Conservation (phyloP, 2,888 invertebrate species). For the Trisateles emortualis region DNA sequence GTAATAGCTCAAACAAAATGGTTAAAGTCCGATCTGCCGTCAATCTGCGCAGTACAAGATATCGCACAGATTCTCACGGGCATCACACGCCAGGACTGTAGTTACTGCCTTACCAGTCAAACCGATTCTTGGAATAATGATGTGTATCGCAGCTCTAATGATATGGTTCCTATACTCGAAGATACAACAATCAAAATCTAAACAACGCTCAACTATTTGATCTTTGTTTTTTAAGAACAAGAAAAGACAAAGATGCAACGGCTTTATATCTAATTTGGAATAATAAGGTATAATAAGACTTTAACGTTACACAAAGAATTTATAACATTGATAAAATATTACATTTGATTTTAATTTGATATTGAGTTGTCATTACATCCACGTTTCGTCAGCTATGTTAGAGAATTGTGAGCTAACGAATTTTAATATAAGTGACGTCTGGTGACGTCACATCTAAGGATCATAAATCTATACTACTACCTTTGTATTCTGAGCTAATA, state of each 20-base stretch:
- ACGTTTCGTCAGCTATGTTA: too few species aligned
- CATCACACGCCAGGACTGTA: conserved; percentile 55
- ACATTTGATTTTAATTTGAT: too few species aligned
- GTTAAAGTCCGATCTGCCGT: conserved; percentile 30
- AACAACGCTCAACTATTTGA: conserved; percentile 19
- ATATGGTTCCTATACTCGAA: conserved; percentile 60
- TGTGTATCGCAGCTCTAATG: conserved; percentile 67
- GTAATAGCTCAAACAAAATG: conserved; percentile 12
- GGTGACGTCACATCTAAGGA: too few species aligned
- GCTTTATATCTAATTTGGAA: too few species aligned
- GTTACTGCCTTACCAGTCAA: conserved; percentile 54
- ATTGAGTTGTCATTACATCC: too few species aligned
- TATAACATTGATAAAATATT: too few species aligned
- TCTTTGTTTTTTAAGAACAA: conserved; percentile 29
- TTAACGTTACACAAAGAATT: too few species aligned
- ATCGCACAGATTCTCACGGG: conserved; percentile 75
- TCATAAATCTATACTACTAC: too few species aligned
- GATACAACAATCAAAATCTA: conserved; percentile 53
- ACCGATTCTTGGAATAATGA: conserved; percentile 70
- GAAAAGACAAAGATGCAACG: background rate
- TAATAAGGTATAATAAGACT: too few species aligned
- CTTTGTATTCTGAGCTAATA: too few species aligned
- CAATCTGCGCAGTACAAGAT: conserved; percentile 52
- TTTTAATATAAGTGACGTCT: too few species aligned
- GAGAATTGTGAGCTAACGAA: too few species aligned